Evolutionary conservation across 2,113 vertebrate genomes (phyloP), one percentile per base, ranked within the genome.

Genomic region (Sterrhoptilus dennistouni): DNA sequence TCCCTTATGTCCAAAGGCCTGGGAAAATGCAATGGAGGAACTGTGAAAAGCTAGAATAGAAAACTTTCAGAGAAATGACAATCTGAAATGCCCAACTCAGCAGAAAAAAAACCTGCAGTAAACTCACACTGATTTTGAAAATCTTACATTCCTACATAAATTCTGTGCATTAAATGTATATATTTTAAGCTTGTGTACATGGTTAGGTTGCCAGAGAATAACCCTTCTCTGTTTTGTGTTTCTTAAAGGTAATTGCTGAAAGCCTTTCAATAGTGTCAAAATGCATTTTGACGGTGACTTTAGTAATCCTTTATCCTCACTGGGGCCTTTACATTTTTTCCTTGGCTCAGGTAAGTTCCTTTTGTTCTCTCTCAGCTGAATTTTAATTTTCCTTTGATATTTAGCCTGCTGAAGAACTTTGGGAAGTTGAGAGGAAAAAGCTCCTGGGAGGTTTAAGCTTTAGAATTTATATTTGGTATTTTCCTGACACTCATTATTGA

Each of bases 301-400:
- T 99, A 80, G 98, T 99, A 79, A 93, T 99, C 18, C 97, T 98
- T 68, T 96, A 96, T 60, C 99, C 98, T 84, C 97, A 98, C 0
- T 99, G 99, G 99, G 99, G 99, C 13, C 98, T 99, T 35, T 98
- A 98, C 85, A 98, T 99, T 95, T 99, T 99, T 95, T 98, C 98
- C 84, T 70, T 98, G 83, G 98, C 99, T 82, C 99, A 99, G 98
- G 99, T 99, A 93, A 93, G 92, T 89, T 87, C 71, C 40, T 29
- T 56, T 11, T 84, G 16, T 74, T 83, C 31, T 65, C 28, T 76
- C 70, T 94, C 57, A 28, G 28, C 22, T 69, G 53, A 50, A 29
- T n/a, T 68, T 23, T 70, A 74, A 8, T 53, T 83, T 89, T 15
- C 25, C 24, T 80, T 86, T 72, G 53, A 71, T 40, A 11, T 88